A percentile compares a stretch with the other conserved stretches of the same genome.
These are phyloP conservation scores for Kryptopterus vitreolus DNA, from an alignment of 2,797 vertebrate genomes.

Conservation along the genomic window DNA sequence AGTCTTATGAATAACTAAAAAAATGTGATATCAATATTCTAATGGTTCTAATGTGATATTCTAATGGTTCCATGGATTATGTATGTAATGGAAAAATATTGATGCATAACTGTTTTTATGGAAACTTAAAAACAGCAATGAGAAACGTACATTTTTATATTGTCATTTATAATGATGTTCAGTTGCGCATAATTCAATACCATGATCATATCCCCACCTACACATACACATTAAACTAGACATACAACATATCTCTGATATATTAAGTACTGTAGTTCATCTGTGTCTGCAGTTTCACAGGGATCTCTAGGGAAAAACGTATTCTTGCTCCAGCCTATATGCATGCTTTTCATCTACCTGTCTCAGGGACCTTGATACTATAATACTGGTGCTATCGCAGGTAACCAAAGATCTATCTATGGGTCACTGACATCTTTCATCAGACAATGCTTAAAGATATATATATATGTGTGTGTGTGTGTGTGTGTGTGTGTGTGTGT, in stretches of 20 bases:
- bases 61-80: neutral
- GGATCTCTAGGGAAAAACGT: neutral
- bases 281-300: neutral
- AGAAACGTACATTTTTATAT: too few species aligned
- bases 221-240: neutral
- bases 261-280: neutral
- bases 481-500: too few species aligned
- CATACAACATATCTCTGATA: neutral
- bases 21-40: too few species aligned
- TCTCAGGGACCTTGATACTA: neutral
- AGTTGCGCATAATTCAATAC: neutral
- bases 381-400: neutral
- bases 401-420: neutral
- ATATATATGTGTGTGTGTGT: too few species aligned
- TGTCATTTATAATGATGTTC: neutral
- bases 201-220: neutral
- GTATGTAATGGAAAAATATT: neutral
- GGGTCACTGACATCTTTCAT: neutral
- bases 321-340: neutral
- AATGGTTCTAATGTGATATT: neutral
- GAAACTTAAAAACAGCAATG: neutral
- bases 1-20: too few species aligned
- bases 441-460: neutral
- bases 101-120: neutral
- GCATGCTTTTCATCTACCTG: neutral